Evolutionary conservation across 2,888 invertebrate genomes (phyloP), one percentile per base, ranked within the genome.

Genomic region (Tipula confusa): DNA sequence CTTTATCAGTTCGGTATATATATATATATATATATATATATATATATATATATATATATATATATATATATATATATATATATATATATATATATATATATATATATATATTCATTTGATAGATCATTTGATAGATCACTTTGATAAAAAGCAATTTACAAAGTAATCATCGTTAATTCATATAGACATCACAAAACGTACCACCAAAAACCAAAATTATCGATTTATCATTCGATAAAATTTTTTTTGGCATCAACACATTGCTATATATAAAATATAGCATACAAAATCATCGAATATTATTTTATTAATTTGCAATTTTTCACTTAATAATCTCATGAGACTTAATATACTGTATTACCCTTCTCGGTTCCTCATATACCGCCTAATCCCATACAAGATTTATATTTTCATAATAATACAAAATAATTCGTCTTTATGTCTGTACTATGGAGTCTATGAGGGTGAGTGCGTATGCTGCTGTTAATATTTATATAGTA

Each of bases 281-380:
- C 43, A 43, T n/a, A 13, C 13, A 38, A 43, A 43, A 43, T 43
- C 13, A 18, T 24, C 18, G 24, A 24, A 64, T 64, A 24, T 64
- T 64, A 64, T 64, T 64, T 64, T 64, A 24, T 64, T 64, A 64
- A 64, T 64, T 64, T 64, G 18, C 64, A 64, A 64, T 64, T 24
- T 64, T 64, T 64, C 64, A 64, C 64, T 64, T 24, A 64, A 64
- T 64, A 64, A 64, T 64, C 64, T 64, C 24, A 24, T 24, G 64
- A 24, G 24, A 64, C 24, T 24, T 64, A 24, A 9, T 64, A 64
- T 24, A 64, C 3, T 38, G 13, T 38, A 38, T 43, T n/a, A n/a
- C 13, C 64, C 18, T 18, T 24, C 24, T 24, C 11, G 11, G 18
- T 64, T 64, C 24, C 64, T 24, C 64, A 9, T 11, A 43, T 7